Percentiles rank a stretch among this genome's conserved stretches.
These are phyloP conservation scores for Zaprionus davidi DNA, from an alignment of 1,140 invertebrate species.

Conservation along the genomic window DNA sequence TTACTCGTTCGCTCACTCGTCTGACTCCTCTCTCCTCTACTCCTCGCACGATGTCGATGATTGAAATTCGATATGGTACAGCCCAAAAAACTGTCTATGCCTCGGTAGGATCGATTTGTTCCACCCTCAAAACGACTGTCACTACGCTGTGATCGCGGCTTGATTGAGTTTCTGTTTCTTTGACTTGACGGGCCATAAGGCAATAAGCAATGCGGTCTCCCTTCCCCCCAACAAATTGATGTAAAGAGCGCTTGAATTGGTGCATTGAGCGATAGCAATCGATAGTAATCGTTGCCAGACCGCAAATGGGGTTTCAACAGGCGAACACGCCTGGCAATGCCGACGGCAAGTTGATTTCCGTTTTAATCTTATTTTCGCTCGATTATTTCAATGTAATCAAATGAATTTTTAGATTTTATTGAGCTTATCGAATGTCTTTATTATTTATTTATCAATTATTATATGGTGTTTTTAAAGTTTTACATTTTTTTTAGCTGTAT, in stretches of 20 bases:
- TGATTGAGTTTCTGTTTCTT: conserved; percentile 38
- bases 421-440: neutral
- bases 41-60: conserved; percentile 11
- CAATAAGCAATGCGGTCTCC: neutral
- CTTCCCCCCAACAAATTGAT: neutral
- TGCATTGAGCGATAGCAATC: neutral
- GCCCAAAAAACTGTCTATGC: conserved; percentile 26
- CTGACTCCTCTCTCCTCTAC: neutral
- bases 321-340: neutral
- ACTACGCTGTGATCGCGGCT: conserved; percentile 56
- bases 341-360: neutral
- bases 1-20: conserved; percentile 5
- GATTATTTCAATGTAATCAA: neutral
- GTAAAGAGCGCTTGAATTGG: conserved; percentile 1
- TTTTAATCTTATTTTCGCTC: neutral
- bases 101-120: conserved; percentile 58
- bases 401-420: neutral
- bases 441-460: neutral
- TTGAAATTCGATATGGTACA: conserved; percentile 68
- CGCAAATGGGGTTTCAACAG: neutral
- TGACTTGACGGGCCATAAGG: conserved; percentile 34
- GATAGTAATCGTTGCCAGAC: conserved; percentile 33
- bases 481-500: too few relatives aligned
- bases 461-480: neutral
- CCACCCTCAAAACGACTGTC: conserved; percentile 77